Base-by-base conservation (phyloP, 2,888 invertebrate species). In the Philhelius pedissequus region DNA sequence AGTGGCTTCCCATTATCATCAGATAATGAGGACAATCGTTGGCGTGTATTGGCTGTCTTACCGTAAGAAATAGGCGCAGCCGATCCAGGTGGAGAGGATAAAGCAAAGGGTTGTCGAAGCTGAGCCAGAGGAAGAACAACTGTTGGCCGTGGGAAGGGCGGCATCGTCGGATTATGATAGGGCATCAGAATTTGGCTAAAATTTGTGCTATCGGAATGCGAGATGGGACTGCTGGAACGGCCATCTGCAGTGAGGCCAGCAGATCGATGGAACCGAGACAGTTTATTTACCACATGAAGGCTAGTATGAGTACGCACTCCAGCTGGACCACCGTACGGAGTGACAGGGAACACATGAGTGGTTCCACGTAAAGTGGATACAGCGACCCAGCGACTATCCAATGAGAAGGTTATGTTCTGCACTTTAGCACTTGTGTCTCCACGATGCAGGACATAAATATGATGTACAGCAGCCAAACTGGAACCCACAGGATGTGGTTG, bases 401-500 rank as follows among this genome's bases (percentile, higher is more conserved):
- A 93, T 1, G 98, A 97, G 90, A 99, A 97, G 64, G 96, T 94
- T 91, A 98, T 96, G 89, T 98, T 97, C 92, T 96, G 96, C 70
- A 98, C 98, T 94, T 96, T 97, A 62, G 99, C 98, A 52, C 97
- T 97, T 0, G 99, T 99, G 89, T 98, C 99, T 4, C 99, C 99
- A 48, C 99, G 93, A 90, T 98, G 97, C 86, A 99, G 92, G 35
- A 97, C 95, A 90, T 99, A 99, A 45, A 99, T 92, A 92, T 99
- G 99, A 90, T 99, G 97, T 30, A 97, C 96, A 0, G 97, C 95
- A 0, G 98, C 97, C 77, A 98, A 92, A 22, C 96, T 94, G 9
- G 98, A 95, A 0, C 97, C 96, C 62, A 96, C 95, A 0, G 98
- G 97, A 93, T 99, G 99, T 0, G 98, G 96, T 89, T 98, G 96